phyloP scores from a whole-genome alignment of 2,797 vertebrate genomes.

The Alectoris magna region DNA sequence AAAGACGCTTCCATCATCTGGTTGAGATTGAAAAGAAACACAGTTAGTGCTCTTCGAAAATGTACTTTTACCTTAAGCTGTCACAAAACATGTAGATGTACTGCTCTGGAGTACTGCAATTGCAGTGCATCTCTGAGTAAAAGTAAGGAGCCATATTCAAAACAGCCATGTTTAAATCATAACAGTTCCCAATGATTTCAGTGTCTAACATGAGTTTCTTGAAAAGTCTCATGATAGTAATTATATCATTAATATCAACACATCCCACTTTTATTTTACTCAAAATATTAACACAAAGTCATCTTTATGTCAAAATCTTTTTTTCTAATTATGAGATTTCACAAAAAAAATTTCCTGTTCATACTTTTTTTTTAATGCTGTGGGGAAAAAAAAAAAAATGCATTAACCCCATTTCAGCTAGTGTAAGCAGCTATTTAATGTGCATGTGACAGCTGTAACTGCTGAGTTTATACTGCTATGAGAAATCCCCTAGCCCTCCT shows the following conservation, averaged over 20 bases:
- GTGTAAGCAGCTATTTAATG: not conserved
- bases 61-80: not conserved
- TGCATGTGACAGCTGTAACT: not conserved
- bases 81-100: not conserved
- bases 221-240: not conserved
- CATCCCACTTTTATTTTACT: not conserved
- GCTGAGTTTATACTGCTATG: not conserved
- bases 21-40: constrained; percentile 20
- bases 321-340: not conserved
- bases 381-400: not conserved
- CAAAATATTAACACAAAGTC: not conserved
- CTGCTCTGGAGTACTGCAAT: not conserved
- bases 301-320: not conserved
- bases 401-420: not conserved
- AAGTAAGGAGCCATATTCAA: not conserved
- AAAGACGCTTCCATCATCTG: constrained; percentile 99
- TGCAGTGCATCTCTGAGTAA: not conserved
- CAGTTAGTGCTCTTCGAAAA: not conserved
- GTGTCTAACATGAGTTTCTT: not conserved
- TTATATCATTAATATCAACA: not conserved
- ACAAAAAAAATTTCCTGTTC: not conserved
- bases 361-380: not conserved
- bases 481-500: not conserved
- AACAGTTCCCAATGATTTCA: not conserved
- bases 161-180: not conserved